Evolutionary conservation across 2,888 invertebrate species (phyloP), one percentile per base, ranked within the genome.

Genomic region (Invenusta paracnida): DNA sequence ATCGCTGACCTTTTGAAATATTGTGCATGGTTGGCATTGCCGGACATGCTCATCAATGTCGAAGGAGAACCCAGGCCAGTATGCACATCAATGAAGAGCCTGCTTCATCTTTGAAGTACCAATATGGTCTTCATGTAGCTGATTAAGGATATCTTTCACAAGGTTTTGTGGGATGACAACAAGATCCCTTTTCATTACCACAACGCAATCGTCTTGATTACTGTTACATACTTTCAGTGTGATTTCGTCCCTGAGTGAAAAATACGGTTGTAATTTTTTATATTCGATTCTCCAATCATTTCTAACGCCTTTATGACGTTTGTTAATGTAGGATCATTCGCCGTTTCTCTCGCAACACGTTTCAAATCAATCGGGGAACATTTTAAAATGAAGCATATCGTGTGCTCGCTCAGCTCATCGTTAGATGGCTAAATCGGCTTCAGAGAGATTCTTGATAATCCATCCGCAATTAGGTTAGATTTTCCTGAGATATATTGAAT

Each of bases 21-120:
- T 82, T 82, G 82, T 82, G 31, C 82, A 82, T 82, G 82, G 82
- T 30, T 82, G 82, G 31, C 82, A 82, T 30, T 30, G 82, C 11
- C 82, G 82, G 2, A 82, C 82, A 11, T 82, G 31, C 82, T 13
- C 23, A 82, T 82, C 82, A 82, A 82, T 29, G 29, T 29, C 29
- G 17, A 13, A 30, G 29, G 82, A 30, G 31, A 29, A 82, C 31
- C 82, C 82, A 82, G 30, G 82, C 82, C 82, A 82, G 31, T 82
- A 82, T 25, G 30, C 82, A 30, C 82, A 82, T 30, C 25, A 29
- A 30, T 2, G 30, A 82, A 27, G 29, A 23, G 31, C 30, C 82
- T 82, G 82, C 82, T 27, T 82, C 82, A 82, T 82, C 31, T 82
- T 82, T 30, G 82, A 30, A 30, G 82, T 11, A 30, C 82, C 82